phyloP scores from a whole-genome alignment of 2,797 vertebrate species.

The Caiman crocodilus region DNA sequence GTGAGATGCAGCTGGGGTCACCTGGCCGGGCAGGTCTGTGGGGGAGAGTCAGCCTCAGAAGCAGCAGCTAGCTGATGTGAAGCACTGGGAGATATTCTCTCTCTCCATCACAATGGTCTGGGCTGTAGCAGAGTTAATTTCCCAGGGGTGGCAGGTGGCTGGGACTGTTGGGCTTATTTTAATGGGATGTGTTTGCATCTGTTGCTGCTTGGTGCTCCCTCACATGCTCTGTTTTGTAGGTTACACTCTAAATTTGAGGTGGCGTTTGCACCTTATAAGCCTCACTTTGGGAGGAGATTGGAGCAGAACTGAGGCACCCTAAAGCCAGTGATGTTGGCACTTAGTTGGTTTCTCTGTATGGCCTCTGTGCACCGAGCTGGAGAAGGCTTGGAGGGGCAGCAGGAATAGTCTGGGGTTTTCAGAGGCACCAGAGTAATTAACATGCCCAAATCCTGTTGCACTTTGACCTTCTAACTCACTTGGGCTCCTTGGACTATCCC shows the following conservation, averaged over 20 bases:
- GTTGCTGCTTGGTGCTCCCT: background rate
- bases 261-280: background rate
- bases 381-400: background rate
- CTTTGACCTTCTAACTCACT: too few relatives aligned
- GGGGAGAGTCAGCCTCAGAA: fast-evolving
- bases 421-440: background rate
- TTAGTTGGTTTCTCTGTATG: background rate
- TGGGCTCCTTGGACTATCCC: background rate
- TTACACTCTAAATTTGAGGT: background rate
- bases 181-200: background rate
- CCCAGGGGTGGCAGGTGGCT: too few relatives aligned
- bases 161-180: background rate
- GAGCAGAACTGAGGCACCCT: background rate
- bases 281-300: too few relatives aligned
- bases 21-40: background rate
- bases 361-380: background rate
- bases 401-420: background rate
- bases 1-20: conserved; percentile 68
- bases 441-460: background rate
- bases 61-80: background rate
- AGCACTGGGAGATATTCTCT: fast-evolving
- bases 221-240: background rate
- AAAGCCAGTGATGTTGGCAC: background rate
- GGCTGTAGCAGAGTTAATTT: too few relatives aligned
- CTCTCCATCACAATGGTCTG: too few relatives aligned